Base-by-base conservation (phyloP, 2,888 invertebrate genomes). In the Oxytorus armatus region DNA sequence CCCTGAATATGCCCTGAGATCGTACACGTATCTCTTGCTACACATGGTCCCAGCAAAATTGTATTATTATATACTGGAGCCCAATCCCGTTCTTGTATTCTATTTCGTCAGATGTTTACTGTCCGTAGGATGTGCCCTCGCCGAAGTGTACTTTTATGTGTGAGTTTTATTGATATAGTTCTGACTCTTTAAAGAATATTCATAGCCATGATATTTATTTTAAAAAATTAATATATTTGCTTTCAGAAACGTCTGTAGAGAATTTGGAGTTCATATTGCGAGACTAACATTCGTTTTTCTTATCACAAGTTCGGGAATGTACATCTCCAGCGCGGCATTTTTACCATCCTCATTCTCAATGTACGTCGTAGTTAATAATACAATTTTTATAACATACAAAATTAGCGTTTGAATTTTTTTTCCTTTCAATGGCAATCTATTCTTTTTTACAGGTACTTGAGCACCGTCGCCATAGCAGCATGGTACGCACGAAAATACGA, bases 281-380 rank as follows among this genome's bases (percentile, higher is more conserved):
- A 94, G 98, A 23, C 93, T 98, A 61, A 96, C 96, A 93, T 93
- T 98, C 47, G 94, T 94, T 18, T 95, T 98, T 88, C 94, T 96
- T 53, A 91, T 98, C 16, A 95, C 98, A 79, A 96, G 97, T 70
- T 95, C 98, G 0, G 99, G 99, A 61, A 96, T 97, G 96, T 99
- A 97, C 92, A 96, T 97, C 25, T 94, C 97, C 0, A 94, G 95
- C 83, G 95, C 97, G 0, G 97, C 99, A 0, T 96, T 97, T 92
- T 92, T 99, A 79, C 99, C 99, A 0, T 97, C 98, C 3, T 96
- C 97, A n/a, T 99, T 99, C 94, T 96, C 98, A 78, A 96, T 97
- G 95, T 93, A 89, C 88, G 90, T 87, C 69, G 69, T n/a, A n/a
- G n/a, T 53, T 59, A 39, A 5, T 51, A 7, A 29, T 25, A 59